Conservation (phyloP, 2,888 invertebrate genomes). For the Hoplodrina blanda region DNA sequence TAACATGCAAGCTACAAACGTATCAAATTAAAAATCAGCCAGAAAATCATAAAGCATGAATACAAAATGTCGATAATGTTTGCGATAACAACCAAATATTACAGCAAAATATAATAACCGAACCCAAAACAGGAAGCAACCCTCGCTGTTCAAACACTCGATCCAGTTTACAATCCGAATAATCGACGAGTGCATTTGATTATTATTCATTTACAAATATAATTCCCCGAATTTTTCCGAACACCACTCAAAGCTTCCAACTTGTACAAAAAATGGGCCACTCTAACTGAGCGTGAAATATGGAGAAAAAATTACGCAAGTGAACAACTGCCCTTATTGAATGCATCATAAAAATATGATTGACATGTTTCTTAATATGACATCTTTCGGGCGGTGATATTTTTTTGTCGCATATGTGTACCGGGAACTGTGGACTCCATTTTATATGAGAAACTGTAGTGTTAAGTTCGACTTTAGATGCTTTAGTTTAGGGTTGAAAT, state of each 20-base stretch:
- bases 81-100: conserved; percentile 59
- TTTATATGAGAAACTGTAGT: conserved; percentile 39
- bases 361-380: conserved; percentile 91
- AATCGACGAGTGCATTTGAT: conserved; percentile 69
- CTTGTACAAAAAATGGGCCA: conserved; percentile 76
- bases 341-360: conserved; percentile 90
- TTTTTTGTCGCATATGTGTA: conserved; percentile 87
- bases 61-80: conserved; percentile 38
- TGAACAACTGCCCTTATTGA: conserved; percentile 85
- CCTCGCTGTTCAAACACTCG: conserved; percentile 75
- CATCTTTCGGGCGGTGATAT: conserved; percentile 90
- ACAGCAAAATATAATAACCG: conserved; percentile 66
- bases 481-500: background rate
- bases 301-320: conserved; percentile 87
- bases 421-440: conserved; percentile 63
- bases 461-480: conserved; percentile 33
- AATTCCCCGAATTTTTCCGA: conserved; percentile 73
- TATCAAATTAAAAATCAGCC: conserved; percentile 30
- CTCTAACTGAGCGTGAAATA: conserved; percentile 88
- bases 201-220: conserved; percentile 64
- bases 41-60: conserved; percentile 36
- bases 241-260: conserved; percentile 73
- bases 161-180: conserved; percentile 72
- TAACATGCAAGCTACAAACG: conserved; percentile 16
- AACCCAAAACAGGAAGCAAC: conserved; percentile 80